phyloP scores from a whole-genome alignment of 2,113 vertebrate genomes.

The Peucedramus taeniatus region DNA sequence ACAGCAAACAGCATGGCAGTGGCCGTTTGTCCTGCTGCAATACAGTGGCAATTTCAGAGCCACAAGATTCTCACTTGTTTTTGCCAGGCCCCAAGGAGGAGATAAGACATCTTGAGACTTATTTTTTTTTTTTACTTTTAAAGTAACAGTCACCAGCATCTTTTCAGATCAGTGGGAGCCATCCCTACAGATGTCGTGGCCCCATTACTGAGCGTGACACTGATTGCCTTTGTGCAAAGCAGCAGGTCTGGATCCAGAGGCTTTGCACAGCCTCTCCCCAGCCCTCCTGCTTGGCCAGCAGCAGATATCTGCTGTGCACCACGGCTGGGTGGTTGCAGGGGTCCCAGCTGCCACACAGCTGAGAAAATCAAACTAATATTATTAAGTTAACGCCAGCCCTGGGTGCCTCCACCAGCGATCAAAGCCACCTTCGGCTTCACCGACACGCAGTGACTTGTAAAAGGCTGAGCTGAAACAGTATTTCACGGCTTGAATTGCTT shows the following conservation, averaged over 20 bases:
- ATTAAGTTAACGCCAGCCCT: not conserved
- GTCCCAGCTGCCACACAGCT: not conserved
- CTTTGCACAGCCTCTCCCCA: not conserved
- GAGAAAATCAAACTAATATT: not conserved
- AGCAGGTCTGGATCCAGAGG: not conserved
- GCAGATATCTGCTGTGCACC: not conserved
- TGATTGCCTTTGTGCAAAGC: not conserved
- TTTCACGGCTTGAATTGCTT: constrained; percentile 20
- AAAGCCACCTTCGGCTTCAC: not conserved
- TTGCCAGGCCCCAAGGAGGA: not conserved
- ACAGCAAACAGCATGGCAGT: rapidly evolving
- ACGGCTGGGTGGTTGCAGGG: not conserved
- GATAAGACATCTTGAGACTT: not conserved
- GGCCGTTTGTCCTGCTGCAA: rapidly evolving
- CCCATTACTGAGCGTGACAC: rapidly evolving
- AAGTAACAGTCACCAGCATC: not conserved
- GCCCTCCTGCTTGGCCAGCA: not conserved
- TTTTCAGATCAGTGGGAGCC: not conserved
- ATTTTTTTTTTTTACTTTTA: not conserved
- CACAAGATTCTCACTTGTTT: not conserved
- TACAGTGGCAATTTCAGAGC: rapidly evolving
- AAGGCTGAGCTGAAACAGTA: not conserved
- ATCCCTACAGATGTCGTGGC: rapidly evolving
- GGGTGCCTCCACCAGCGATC: not conserved
- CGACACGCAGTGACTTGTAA: not conserved